Evolutionary conservation across 2,113 vertebrate species (phyloP).

Genomic region (Hippocampus mohnikei): DNA sequence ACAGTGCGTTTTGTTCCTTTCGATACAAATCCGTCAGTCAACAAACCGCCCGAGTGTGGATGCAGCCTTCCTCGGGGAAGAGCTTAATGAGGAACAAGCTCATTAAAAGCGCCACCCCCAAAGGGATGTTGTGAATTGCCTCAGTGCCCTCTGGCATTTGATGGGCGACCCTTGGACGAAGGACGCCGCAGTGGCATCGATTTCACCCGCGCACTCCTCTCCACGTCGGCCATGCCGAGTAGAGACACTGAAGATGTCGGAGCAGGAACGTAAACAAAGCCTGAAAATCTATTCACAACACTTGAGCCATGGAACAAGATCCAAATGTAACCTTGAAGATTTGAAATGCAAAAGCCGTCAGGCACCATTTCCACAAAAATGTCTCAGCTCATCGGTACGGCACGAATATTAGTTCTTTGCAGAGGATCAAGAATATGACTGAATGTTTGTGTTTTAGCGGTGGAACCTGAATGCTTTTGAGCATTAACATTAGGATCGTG

Average conservation of each 20-base stretch:
- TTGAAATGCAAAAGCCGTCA: neutral
- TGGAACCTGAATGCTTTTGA: too few species aligned
- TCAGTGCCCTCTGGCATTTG: neutral
- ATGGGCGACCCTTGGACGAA: neutral
- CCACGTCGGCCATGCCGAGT: neutral
- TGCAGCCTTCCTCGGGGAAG: neutral
- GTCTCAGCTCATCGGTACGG: too few species aligned
- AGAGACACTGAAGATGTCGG: neutral
- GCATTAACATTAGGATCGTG: too few species aligned
- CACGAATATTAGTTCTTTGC: too few species aligned
- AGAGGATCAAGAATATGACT: too few species aligned
- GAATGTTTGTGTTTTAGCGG: too few species aligned
- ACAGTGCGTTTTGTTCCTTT: neutral
- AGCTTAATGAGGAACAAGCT: slow-evolving; percentile 4
- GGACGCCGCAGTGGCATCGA: neutral
- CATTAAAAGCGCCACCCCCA: slow-evolving; percentile 3
- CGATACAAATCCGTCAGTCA: neutral
- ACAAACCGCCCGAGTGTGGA: neutral
- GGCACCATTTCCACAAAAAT: neutral
- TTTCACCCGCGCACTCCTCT: neutral
- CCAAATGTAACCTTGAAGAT: neutral
- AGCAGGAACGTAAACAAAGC: neutral
- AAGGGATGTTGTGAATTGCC: slow-evolving; percentile 2
- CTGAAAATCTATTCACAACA: neutral
- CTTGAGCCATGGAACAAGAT: too few species aligned